phyloP scores from a whole-genome alignment of 2,797 vertebrate species.

The Sebastes minor region DNA sequence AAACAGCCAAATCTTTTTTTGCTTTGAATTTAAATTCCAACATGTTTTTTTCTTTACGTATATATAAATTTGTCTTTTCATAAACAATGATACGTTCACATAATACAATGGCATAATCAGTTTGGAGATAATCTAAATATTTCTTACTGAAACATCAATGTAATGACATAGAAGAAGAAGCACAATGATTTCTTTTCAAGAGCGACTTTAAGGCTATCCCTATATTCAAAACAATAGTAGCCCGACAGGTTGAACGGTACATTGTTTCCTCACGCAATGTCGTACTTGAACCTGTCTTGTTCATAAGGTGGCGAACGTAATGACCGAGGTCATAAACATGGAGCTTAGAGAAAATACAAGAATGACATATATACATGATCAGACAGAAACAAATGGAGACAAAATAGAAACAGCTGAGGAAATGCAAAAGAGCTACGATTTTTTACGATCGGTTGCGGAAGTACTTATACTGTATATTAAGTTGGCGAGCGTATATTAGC shows the following conservation, averaged over 20 bases:
- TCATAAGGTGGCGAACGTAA: slow-evolving; percentile 31
- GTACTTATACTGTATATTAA: slow-evolving; percentile 18
- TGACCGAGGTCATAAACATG: slow-evolving; percentile 22
- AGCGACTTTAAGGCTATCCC: slow-evolving; percentile 59
- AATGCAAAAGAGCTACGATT: slow-evolving; percentile 34
- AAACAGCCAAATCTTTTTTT: slow-evolving; percentile 50
- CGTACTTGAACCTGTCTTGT: slow-evolving; percentile 8
- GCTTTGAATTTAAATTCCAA: slow-evolving; percentile 58
- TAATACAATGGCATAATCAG: slow-evolving; percentile 70
- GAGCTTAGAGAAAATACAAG: slow-evolving; percentile 38
- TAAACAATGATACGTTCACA: slow-evolving; percentile 72
- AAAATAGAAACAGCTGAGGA: slow-evolving; percentile 27
- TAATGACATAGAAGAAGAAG: slow-evolving; percentile 52
- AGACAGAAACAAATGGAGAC: slow-evolving; percentile 11
- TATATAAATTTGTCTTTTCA: slow-evolving; percentile 72
- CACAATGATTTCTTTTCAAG: slow-evolving; percentile 39
- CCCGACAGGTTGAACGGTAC: slow-evolving; percentile 21
- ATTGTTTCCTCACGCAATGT: slow-evolving; percentile 16
- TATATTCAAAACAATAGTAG: slow-evolving; percentile 35
- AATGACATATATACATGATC: slow-evolving; percentile 53
- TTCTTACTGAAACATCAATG: slow-evolving; percentile 57
- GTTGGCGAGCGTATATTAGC: slow-evolving; percentile 34
- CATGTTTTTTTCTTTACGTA: slow-evolving; percentile 60
- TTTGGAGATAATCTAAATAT: slow-evolving; percentile 55
- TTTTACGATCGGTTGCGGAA: slow-evolving; percentile 18